Percentiles rank a stretch among this genome's conserved stretches.
Evolutionary conservation across 2,888 invertebrate genomes (phyloP).

Genomic region (Choreutis nemorana): DNA sequence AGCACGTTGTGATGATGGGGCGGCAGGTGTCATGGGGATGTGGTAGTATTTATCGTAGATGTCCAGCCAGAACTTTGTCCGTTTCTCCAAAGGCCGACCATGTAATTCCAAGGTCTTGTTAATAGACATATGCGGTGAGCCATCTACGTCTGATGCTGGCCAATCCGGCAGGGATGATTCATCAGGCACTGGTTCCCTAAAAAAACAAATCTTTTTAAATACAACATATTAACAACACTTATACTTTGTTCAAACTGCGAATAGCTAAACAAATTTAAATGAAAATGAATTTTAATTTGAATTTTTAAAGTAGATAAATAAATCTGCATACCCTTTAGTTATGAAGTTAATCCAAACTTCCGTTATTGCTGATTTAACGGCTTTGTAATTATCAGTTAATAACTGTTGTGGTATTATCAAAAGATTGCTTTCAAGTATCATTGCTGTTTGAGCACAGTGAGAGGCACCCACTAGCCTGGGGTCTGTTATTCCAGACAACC

Average conservation of each 20-base stretch:
- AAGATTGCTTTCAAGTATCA: slow-evolving; percentile 7
- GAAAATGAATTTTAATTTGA: too few species aligned
- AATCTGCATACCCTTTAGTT: slow-evolving; percentile 21
- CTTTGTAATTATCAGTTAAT: slow-evolving; percentile 12
- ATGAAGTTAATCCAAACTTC: slow-evolving; percentile 28
- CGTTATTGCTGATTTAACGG: slow-evolving; percentile 15
- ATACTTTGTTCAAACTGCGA: too few species aligned
- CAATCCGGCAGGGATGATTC: slow-evolving; percentile 19
- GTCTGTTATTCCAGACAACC: slow-evolving; percentile 15
- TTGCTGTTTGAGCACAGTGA: slow-evolving; percentile 25
- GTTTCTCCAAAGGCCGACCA: slow-evolving; percentile 15
- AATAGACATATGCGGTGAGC: slow-evolving; percentile 24
- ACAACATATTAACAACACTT: too few species aligned
- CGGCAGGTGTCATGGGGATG: slow-evolving; percentile 19
- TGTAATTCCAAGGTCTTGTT: slow-evolving; percentile 15
- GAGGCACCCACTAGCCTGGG: slow-evolving; percentile 19
- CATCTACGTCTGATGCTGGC: slow-evolving; percentile 17
- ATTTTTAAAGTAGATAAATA: too few species aligned
- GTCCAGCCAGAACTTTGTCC: slow-evolving; percentile 23
- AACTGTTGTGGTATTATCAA: slow-evolving; percentile 3
- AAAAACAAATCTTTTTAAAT: slow-evolving; percentile 3
- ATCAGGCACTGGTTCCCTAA: slow-evolving; percentile 23
- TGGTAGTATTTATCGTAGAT: slow-evolving; percentile 25
- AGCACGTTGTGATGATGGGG: too few species aligned
- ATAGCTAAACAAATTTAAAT: too few species aligned